A percentile compares a stretch with the other conserved stretches of the same genome.
Evolutionary conservation across 53 echinoderm and acorn worm species (phyloP).

Genomic region (Hippasteria phrygiana): DNA sequence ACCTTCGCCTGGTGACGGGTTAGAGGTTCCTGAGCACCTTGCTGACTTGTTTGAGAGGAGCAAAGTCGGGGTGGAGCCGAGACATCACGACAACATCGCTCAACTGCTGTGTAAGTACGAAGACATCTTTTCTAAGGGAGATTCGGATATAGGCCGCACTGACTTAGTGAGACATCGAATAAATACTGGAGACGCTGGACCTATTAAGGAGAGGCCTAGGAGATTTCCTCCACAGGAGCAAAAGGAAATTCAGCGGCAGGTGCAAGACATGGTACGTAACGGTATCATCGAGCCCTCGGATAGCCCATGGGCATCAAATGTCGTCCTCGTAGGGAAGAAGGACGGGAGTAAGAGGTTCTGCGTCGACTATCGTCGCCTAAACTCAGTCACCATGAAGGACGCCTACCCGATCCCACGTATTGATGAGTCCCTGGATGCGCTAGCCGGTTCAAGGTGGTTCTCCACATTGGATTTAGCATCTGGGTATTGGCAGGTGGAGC

Average conservation of each 20-base stretch:
- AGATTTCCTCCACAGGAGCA: conserved; percentile 40
- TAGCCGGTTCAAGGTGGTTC: conserved; percentile 46
- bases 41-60: conserved; percentile 39
- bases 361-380: conserved; percentile 31
- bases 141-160: conserved; percentile 61
- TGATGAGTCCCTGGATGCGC: conserved; percentile 9
- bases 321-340: conserved; percentile 20
- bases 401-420: conserved; percentile 23
- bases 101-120: conserved; percentile 44
- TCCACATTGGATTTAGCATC: conserved; percentile 61
- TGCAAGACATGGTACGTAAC: conserved; percentile 4
- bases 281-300: conserved; percentile 8
- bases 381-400: conserved; percentile 33
- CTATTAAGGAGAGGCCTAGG: conserved; percentile 48
- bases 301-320: conserved; percentile 38
- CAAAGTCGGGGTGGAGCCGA: conserved; percentile 11
- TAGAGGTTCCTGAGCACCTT: conserved; percentile 45
- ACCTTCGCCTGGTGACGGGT: not conserved
- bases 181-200: conserved; percentile 46
- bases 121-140: conserved; percentile 53
- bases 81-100: conserved; percentile 33
- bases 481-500: conserved; percentile 52
- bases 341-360: conserved; percentile 31
- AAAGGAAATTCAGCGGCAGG: not conserved
- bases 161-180: conserved; percentile 59